A percentile compares a stretch with the other conserved stretches of the same genome.
phyloP scores from a whole-genome alignment of 2,113 vertebrate species.

The Neodon shergylaensis region DNA sequence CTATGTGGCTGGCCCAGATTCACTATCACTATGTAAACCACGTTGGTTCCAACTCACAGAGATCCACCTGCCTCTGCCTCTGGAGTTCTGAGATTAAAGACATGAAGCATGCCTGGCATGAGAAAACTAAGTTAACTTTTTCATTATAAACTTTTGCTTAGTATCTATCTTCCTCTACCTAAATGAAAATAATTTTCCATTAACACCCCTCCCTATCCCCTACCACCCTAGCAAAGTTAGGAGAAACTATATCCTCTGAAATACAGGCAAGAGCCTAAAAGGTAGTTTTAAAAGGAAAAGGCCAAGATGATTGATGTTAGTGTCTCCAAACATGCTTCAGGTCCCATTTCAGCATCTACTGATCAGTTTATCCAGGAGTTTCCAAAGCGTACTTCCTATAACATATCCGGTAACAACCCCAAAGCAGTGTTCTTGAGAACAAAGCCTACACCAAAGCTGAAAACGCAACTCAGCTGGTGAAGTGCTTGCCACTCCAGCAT shows the following conservation, averaged over 20 bases:
- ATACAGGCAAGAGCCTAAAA: background rate
- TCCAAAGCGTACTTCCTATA: background rate
- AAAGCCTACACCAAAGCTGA: background rate
- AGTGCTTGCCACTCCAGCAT: background rate
- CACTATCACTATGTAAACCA: background rate
- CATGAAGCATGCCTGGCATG: background rate
- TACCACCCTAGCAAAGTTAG: background rate
- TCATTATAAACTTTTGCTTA: conserved; percentile 3
- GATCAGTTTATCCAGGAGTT: background rate
- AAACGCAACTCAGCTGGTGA: background rate
- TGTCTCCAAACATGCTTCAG: conserved; percentile 6
- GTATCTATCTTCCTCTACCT: background rate
- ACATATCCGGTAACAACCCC: background rate
- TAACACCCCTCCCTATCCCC: background rate
- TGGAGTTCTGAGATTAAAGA: background rate
- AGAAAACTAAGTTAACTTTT: background rate
- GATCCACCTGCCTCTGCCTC: background rate
- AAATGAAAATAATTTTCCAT: conserved; percentile 2
- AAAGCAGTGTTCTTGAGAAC: background rate
- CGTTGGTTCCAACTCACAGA: background rate
- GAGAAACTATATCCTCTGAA: conserved; percentile 43
- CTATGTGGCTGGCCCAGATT: background rate
- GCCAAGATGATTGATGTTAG: background rate
- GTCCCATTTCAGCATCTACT: conserved; percentile 37
- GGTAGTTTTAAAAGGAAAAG: conserved; percentile 37